phyloP scores from a whole-genome alignment of 92 coral and sea anemone species.

The Siderastrea radians region DNA sequence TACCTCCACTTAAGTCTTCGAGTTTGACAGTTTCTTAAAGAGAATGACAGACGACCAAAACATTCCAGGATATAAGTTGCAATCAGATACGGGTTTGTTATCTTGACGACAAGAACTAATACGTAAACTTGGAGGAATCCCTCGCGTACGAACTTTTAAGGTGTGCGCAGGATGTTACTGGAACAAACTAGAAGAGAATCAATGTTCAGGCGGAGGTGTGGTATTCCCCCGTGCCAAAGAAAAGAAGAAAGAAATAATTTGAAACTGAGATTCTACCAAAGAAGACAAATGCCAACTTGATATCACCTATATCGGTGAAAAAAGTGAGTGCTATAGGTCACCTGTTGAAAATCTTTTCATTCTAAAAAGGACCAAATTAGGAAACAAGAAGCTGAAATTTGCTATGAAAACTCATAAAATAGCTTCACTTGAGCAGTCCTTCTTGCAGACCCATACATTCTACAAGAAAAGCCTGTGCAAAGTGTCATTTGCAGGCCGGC shows the following conservation, averaged over 20 bases:
- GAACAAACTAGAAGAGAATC: conserved; percentile 50
- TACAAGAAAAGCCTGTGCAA: conserved; percentile 58
- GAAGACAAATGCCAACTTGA: conserved; percentile 15
- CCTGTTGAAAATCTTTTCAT: conserved; percentile 45
- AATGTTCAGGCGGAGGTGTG: conserved; percentile 52
- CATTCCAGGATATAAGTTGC: conserved; percentile 17
- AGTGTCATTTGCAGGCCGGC: conserved; percentile 54
- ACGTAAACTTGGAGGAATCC: conserved; percentile 31
- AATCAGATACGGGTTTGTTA: conserved; percentile 33
- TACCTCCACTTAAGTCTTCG: neutral
- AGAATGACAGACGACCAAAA: neutral
- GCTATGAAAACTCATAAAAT: conserved; percentile 26
- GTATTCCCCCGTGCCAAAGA: conserved; percentile 53
- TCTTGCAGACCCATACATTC: conserved; percentile 48
- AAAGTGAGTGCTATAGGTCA: conserved; percentile 12
- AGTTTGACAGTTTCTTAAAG: neutral
- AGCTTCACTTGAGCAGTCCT: conserved; percentile 44
- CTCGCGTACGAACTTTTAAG: neutral
- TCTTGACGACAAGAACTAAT: conserved; percentile 33
- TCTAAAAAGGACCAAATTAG: conserved; percentile 50
- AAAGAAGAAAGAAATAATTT: conserved; percentile 19
- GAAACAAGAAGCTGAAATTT: conserved; percentile 40
- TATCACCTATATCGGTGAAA: conserved; percentile 9
- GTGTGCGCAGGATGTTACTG: conserved; percentile 43
- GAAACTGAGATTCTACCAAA: conserved; percentile 14